These are phyloP conservation scores for silkworm (Bombyx mori) DNA, from an alignment of 1,140 invertebrate genomes.

Conservation along the genomic window DNA sequence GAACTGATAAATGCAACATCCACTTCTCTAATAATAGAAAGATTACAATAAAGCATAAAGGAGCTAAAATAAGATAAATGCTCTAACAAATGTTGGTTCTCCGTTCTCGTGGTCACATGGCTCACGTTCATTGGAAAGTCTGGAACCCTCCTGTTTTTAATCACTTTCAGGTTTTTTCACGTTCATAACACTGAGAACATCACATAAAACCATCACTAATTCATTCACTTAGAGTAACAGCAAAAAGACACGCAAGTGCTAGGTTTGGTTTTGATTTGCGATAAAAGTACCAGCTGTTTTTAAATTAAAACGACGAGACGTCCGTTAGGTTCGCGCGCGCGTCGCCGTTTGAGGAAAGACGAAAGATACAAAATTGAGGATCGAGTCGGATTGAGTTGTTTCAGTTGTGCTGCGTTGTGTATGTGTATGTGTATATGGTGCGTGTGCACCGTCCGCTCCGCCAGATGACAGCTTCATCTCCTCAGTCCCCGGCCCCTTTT, in stretches of 20 bases:
- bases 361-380: slow-evolving; percentile 19
- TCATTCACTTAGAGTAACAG: neutral
- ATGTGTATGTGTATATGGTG: slow-evolving; percentile 1
- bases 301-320: slow-evolving; percentile 16
- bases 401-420: neutral
- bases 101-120: slow-evolving; percentile 59
- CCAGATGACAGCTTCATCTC: slow-evolving; percentile 60
- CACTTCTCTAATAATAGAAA: slow-evolving; percentile 22
- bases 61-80: slow-evolving; percentile 50
- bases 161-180: slow-evolving; percentile 44
- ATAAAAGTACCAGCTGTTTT: slow-evolving; percentile 1
- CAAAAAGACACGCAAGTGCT: too few species aligned
- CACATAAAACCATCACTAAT: slow-evolving; percentile 39
- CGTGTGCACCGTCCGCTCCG: slow-evolving; percentile 9
- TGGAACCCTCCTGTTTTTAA: slow-evolving; percentile 37
- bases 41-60: slow-evolving; percentile 43
- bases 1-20: neutral
- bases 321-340: slow-evolving; percentile 33
- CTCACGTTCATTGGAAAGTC: slow-evolving; percentile 49
- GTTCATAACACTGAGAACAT: slow-evolving; percentile 39
- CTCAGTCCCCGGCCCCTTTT: slow-evolving; percentile 29
- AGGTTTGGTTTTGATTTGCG: neutral
- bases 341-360: slow-evolving; percentile 45
- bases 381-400: neutral
- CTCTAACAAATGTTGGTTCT: slow-evolving; percentile 56